Evolutionary conservation across 2,888 invertebrate species (phyloP), one percentile per base, ranked within the genome.

Genomic region (Auanema freiburgensis): DNA sequence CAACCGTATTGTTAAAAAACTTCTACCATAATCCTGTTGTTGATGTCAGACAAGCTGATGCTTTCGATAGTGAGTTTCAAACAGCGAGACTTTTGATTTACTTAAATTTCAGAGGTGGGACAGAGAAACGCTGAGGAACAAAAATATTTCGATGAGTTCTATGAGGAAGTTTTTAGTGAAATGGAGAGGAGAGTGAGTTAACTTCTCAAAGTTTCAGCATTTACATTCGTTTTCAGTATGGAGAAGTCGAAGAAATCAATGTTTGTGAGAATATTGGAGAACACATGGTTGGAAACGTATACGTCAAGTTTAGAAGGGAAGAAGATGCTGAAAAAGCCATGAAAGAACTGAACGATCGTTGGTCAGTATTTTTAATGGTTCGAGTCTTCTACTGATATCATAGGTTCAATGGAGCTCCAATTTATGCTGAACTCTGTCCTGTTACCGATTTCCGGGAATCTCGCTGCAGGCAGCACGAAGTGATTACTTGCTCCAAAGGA

Each of bases 231-330:
- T 59, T 69, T 52, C 55, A 79, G 87, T 98, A 98, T 86, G 98
- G 98, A 0, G 96, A 97, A 87, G 97, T 98, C 81, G 98, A 99
- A 86, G 98, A 99, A 86, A 97, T 98, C 95, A 98, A 98, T 87
- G 96, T 99, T 1, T 99, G 98, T 86, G 98, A 98, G 86, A 99
- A 99, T 86, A 89, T 98, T 67, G 80, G 79, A 24, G 79, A 79
- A 63, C 79, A 79, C 59, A 88, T 98, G 74, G 96, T 97, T 44
- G 98, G 98, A 62, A 98, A 98, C 88, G 97, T 98, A 59, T 98
- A 98, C 85, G 94, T 98, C 70, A 98, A 97, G 88, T 92, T 92
- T 85, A 85, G 69, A 60, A 89, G 92, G 73, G 98, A 98, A 86
- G 97, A 97, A 84, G 97, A 97, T 85, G 98, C 98, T 0, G 97